Evolutionary conservation across 1,140 invertebrate genomes (phyloP).

Genomic region (Coptotermes formosanus): DNA sequence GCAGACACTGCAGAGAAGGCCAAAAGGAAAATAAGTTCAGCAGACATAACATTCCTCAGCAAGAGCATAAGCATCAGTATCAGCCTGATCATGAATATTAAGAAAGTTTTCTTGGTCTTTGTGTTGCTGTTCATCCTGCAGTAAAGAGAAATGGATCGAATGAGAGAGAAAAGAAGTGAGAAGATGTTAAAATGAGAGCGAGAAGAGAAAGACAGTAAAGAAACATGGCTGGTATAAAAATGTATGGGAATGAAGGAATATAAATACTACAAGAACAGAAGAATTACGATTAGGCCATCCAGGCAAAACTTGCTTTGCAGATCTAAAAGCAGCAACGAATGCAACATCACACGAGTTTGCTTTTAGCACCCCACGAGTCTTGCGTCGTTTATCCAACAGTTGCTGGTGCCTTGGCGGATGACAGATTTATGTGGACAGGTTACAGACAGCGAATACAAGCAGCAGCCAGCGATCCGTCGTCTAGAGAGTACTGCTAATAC

Average conservation of each 20-base stretch:
- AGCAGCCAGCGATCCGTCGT: slow-evolving; percentile 7
- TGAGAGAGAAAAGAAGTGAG: background rate
- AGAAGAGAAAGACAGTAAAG: background rate
- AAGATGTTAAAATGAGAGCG: background rate
- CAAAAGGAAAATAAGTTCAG: slow-evolving; percentile 1
- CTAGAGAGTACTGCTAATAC: background rate
- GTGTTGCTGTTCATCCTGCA: background rate
- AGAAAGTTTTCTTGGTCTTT: background rate
- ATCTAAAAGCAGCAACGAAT: slow-evolving; percentile 9
- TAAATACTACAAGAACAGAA: slow-evolving; percentile 19
- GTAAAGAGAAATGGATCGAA: background rate
- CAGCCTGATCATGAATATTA: slow-evolving; percentile 2
- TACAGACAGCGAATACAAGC: slow-evolving; percentile 41
- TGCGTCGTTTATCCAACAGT: slow-evolving; percentile 19
- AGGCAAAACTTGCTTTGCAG: background rate
- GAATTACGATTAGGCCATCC: background rate
- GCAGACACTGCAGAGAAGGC: background rate
- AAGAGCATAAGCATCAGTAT: background rate
- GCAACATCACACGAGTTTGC: slow-evolving; percentile 43
- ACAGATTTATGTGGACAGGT: slow-evolving; percentile 49
- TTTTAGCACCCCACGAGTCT: slow-evolving; percentile 38
- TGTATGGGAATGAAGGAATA: background rate
- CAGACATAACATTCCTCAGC: background rate
- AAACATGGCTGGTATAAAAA: background rate
- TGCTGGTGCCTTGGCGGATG: slow-evolving; percentile 36